Evolutionary conservation across 2,888 invertebrate genomes (phyloP).

Genomic region (Protodeltote pygarga): DNA sequence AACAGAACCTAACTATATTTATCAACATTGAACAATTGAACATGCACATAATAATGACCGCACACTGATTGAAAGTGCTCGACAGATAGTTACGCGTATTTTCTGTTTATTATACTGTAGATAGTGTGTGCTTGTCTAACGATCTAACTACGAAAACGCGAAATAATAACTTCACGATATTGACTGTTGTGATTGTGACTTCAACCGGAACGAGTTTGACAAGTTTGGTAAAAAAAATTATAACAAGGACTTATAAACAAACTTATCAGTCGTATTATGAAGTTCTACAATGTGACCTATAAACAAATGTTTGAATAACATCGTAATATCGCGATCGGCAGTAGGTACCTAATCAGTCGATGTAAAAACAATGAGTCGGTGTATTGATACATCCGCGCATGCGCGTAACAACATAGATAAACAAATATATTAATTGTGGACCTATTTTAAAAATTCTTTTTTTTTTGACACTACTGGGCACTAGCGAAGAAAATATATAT

Average conservation of each 20-base stretch:
- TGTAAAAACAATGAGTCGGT: constrained; percentile 10
- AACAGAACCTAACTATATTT: too few species aligned
- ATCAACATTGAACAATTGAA: too few species aligned
- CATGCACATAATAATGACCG: too few species aligned
- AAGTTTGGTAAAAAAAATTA: too few species aligned
- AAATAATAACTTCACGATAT: neutral
- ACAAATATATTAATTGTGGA: neutral
- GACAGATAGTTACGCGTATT: neutral
- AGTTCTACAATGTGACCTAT: constrained; percentile 18
- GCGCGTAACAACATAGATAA: constrained; percentile 3
- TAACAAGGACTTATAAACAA: too few species aligned
- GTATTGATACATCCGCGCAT: neutral
- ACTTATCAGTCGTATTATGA: too few species aligned
- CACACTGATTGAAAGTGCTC: too few species aligned
- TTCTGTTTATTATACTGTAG: neutral
- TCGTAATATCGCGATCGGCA: constrained; percentile 15
- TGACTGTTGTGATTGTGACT: constrained; percentile 18
- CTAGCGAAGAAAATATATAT: too few species aligned
- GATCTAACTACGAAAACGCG: too few species aligned
- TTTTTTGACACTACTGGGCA: too few species aligned
- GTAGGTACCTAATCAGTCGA: constrained; percentile 2
- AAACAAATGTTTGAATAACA: constrained; percentile 16
- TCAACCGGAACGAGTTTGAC: neutral
- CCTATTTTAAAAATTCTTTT: too few species aligned
- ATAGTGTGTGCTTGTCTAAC: too few species aligned